These are phyloP conservation scores for Campoplex nolae DNA, from an alignment of 2,888 invertebrate species.

Conservation along the genomic window DNA sequence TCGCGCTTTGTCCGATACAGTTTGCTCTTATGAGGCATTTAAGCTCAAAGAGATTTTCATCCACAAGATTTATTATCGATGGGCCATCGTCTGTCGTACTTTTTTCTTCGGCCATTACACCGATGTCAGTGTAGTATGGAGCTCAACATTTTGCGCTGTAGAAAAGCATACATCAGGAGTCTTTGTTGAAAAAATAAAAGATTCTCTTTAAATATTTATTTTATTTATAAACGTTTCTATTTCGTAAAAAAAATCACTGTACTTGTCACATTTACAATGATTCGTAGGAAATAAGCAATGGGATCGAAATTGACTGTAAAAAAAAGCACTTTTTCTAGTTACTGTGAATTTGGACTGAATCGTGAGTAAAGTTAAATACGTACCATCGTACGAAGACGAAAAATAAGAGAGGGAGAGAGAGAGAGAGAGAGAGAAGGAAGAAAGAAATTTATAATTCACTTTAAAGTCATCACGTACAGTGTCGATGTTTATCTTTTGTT, in stretches of 20 bases:
- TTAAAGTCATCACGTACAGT: conserved; percentile 37
- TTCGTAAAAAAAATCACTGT: neutral
- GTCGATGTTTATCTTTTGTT: conserved; percentile 2
- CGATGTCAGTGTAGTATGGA: conserved; percentile 38
- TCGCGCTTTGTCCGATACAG: conserved; percentile 78
- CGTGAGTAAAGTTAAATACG: conserved; percentile 30
- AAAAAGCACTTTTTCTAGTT: neutral
- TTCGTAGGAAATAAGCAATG: neutral
- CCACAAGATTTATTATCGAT: conserved; percentile 70
- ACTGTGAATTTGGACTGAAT: neutral
- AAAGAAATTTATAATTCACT: conserved; percentile 35
- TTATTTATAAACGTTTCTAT: neutral
- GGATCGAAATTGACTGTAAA: neutral
- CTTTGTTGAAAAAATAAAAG: neutral
- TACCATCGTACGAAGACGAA: conserved; percentile 51
- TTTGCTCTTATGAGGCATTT: conserved; percentile 80
- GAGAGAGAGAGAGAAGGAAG: neutral
- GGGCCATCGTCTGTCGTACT: conserved; percentile 58
- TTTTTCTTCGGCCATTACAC: conserved; percentile 71
- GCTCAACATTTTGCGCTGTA: conserved; percentile 51
- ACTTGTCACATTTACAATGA: neutral
- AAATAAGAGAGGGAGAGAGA: conserved; percentile 15
- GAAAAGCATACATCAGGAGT: neutral
- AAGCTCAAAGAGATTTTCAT: conserved; percentile 80
- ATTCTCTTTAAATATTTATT: neutral